Evolutionary conservation across 2,888 invertebrate genomes (phyloP).

Genomic region (Encarsia formosa): DNA sequence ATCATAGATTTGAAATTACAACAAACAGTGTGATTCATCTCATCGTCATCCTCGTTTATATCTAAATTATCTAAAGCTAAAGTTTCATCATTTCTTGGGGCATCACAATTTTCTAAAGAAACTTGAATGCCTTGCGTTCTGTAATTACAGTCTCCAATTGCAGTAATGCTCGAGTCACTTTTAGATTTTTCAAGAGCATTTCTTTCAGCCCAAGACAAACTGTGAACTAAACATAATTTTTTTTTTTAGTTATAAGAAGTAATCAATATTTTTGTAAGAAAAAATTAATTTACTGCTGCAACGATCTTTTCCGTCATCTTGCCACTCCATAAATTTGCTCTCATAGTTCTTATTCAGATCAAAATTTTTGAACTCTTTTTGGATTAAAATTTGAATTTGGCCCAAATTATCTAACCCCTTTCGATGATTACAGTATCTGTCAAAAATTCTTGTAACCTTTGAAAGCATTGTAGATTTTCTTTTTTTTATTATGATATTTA

Average conservation of each 20-base stretch:
- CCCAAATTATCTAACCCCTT: no score
- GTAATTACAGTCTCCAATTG: conserved; percentile 17
- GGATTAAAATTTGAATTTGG: no score
- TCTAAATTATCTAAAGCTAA: conserved; percentile 35
- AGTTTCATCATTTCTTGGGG: conserved; percentile 34
- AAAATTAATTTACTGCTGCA: no score
- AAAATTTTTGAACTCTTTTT: conserved; percentile 10
- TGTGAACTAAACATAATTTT: conserved; percentile 16
- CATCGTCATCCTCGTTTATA: conserved; percentile 22
- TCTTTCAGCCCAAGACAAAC: conserved; percentile 12
- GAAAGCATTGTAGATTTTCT: conserved; percentile 16
- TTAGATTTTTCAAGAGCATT: conserved; percentile 20
- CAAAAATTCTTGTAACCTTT: conserved; percentile 23
- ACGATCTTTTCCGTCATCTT: conserved; percentile 35
- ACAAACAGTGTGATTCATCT: conserved; percentile 3
- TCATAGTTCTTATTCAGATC: conserved; percentile 14
- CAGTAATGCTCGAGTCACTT: conserved; percentile 23
- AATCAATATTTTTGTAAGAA: no score
- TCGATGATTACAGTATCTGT: no score
- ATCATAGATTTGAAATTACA: conserved; percentile 2
- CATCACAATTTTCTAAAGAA: conserved; percentile 21
- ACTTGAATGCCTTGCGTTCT: conserved; percentile 14
- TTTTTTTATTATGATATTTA: conserved; percentile 17
- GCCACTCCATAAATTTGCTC: conserved; percentile 38
- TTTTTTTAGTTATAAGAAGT: neutral